A percentile compares a stretch with the other conserved stretches of the same genome.
These are phyloP conservation scores for Poecilia latipinna DNA, from an alignment of 2,113 vertebrate species.

Conservation along the genomic window DNA sequence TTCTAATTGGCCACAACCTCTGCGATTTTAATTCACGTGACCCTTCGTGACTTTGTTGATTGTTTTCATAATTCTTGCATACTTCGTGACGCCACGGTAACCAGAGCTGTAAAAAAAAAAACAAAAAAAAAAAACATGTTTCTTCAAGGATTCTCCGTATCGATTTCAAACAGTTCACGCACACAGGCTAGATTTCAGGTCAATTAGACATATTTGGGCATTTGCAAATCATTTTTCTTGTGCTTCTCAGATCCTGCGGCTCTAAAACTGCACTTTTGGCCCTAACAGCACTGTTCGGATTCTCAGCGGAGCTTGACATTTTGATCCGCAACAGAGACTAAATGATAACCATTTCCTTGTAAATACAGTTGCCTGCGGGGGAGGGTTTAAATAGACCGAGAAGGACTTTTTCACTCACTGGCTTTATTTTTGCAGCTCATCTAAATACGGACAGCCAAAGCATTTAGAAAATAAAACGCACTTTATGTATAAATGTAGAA, in stretches of 20 bases:
- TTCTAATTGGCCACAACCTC: constrained; percentile 61
- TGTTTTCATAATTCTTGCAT: constrained; percentile 69
- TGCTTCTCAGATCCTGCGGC: constrained; percentile 76
- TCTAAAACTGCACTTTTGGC: constrained; percentile 81
- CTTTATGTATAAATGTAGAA: constrained; percentile 19
- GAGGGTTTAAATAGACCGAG: constrained; percentile 77
- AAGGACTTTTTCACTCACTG: constrained; percentile 74
- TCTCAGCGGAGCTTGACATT: constrained; percentile 81
- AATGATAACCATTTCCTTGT: constrained; percentile 82
- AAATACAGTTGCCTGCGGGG: constrained; percentile 77
- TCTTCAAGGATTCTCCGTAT: constrained; percentile 72
- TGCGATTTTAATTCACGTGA: constrained; percentile 65
- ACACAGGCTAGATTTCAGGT: constrained; percentile 78
- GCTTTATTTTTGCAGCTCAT: constrained; percentile 72
- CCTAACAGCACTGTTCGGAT: constrained; percentile 70
- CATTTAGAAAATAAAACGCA: constrained; percentile 40
- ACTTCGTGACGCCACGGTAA: constrained; percentile 34
- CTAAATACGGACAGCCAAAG: constrained; percentile 57
- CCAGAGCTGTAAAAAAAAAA: constrained; percentile 55
- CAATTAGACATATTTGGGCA: constrained; percentile 83
- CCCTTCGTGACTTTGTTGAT: constrained; percentile 67
- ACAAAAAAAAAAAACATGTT: constrained; percentile 7
- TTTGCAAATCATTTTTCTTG: constrained; percentile 76
- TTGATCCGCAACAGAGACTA: constrained; percentile 81
- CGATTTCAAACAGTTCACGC: constrained; percentile 77